These are phyloP conservation scores for Xenopus borealis DNA, from an alignment of 2,113 vertebrate genomes.

Conservation along the genomic window DNA sequence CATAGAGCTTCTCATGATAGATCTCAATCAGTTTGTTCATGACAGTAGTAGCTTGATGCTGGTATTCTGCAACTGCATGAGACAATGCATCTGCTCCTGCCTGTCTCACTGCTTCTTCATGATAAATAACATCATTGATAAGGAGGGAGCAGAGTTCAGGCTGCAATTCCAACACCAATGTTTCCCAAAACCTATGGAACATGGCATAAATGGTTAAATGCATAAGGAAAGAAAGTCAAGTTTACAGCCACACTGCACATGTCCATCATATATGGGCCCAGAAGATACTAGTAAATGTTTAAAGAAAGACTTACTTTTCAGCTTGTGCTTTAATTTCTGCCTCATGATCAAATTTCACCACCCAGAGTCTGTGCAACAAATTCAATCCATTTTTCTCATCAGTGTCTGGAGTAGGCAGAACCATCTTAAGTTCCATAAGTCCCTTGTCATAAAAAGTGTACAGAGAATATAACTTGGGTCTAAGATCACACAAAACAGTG, in stretches of 20 bases:
- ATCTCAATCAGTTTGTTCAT: slow-evolving; percentile 84
- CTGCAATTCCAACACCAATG: slow-evolving; percentile 82
- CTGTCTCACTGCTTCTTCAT: slow-evolving; percentile 83
- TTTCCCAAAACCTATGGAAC: slow-evolving; percentile 77
- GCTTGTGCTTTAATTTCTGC: slow-evolving; percentile 80
- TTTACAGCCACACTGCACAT: not conserved
- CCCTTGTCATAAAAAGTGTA: slow-evolving; percentile 66
- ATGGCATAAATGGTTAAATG: not conserved
- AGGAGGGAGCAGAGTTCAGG: slow-evolving; percentile 87
- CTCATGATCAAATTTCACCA: slow-evolving; percentile 87
- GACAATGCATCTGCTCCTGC: slow-evolving; percentile 89
- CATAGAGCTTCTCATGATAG: slow-evolving; percentile 94
- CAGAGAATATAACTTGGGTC: too few species aligned
- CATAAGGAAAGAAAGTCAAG: not conserved
- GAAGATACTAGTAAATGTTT: too few species aligned
- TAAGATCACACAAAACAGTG: too few species aligned
- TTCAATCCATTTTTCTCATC: slow-evolving; percentile 81
- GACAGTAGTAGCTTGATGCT: slow-evolving; percentile 75
- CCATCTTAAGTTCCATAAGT: slow-evolving; percentile 89
- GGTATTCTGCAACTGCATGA: slow-evolving; percentile 81
- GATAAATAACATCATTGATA: slow-evolving; percentile 88
- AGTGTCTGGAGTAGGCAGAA: slow-evolving; percentile 82
- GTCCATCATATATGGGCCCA: too few species aligned
- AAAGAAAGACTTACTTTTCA: slow-evolving; percentile 68
- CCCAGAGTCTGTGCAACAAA: slow-evolving; percentile 88